Evolutionary conservation across 2,888 invertebrate species (phyloP).

Genomic region (Balanococcus diminutus): DNA sequence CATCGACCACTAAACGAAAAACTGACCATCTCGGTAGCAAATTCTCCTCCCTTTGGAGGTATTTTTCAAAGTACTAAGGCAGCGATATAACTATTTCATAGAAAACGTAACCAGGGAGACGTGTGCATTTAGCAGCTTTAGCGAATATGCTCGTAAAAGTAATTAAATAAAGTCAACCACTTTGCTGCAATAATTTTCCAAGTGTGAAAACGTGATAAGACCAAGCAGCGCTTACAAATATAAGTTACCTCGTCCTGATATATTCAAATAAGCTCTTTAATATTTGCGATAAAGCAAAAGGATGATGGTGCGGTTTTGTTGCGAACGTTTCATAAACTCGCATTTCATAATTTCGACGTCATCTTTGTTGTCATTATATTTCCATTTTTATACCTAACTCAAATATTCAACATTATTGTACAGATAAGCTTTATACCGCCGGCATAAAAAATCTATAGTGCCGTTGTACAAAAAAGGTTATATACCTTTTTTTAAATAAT

Average conservation of each 20-base stretch:
- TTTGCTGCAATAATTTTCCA: conserved; percentile 5
- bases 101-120: not conserved
- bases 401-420: conserved; percentile 8
- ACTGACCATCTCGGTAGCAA: not conserved
- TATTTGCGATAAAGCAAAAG: conserved; percentile 23
- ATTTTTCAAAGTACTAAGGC: not conserved
- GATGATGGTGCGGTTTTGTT: conserved; percentile 13
- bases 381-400: conserved; percentile 27
- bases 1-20: not conserved
- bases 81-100: not conserved
- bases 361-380: conserved; percentile 31
- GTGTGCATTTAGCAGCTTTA: not conserved
- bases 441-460: not conserved
- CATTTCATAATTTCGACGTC: conserved; percentile 13
- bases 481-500: not conserved
- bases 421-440: not conserved
- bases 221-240: conserved; percentile 1
- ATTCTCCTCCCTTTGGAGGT: not conserved
- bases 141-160: not conserved
- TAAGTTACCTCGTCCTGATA: not conserved
- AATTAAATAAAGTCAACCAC: conserved; percentile 21
- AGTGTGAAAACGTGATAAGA: conserved; percentile 31
- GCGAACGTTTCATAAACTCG: conserved; percentile 22
- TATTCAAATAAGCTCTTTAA: conserved; percentile 20
- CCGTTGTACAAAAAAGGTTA: not conserved